Base-by-base conservation (phyloP, 2,888 invertebrate genomes). In the Apotomis turbidana region DNA sequence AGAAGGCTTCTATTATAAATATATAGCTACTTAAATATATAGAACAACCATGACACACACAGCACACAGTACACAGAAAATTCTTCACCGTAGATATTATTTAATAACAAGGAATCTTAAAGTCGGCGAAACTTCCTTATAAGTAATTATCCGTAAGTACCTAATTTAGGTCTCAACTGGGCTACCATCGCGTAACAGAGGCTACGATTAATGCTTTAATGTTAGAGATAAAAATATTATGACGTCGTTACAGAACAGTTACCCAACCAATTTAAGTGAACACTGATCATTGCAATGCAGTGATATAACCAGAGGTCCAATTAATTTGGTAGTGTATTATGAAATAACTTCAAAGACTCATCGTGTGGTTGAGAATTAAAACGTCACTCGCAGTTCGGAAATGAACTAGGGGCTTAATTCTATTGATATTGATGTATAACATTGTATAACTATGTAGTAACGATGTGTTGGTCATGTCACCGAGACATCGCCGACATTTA, bases 191-290 rank as follows among this genome's bases (percentile, higher is more conserved):
- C 46, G 67, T 67, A 67, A 71, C 36, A 49, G 55, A 12, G 44
- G 59, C 52, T 15, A 59, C 54, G 55, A 54, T 67, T 44, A 52
- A 41, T 55, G 44, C 36, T 57, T 70, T 70, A 54, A 67, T 49
- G 51, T n/a, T 27, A 15, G 4, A 49, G 67, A 71, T 71, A 71
- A 67, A 51, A 61, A 57, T 71, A 55, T 66, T 57, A 67, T 55
- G 49, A 49, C 41, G 27, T 0, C 10, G 66, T 67, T 71, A 71
- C 51, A 67, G 13, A 55, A 61, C 57, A 10, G 70, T 70, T 70
- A 60, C 46, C 41, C 38, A 71, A 64, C 36, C 36, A 58, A 52
- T 46, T 52, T 44, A 15, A 51, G 13, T 62, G 13, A 46, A 13
- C 5, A 41, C 41, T 2, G 27, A 38, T 27, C 41, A 51, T 38